Base-by-base conservation (phyloP, 2,797 vertebrate genomes). In the Todus mexicanus region DNA sequence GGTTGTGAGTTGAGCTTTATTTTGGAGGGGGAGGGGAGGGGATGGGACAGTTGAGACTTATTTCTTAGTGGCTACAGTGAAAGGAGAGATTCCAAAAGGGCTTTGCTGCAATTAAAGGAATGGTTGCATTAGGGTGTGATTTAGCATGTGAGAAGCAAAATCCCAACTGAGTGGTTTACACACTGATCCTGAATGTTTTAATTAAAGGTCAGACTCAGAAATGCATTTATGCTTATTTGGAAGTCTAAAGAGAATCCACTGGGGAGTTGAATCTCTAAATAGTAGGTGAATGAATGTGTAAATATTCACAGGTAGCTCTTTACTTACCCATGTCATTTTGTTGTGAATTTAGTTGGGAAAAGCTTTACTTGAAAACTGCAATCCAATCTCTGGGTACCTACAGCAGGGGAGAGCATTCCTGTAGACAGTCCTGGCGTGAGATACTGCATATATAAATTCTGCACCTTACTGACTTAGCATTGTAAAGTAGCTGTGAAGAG, bases 201-300 rank as follows among this genome's bases (percentile, higher is more conserved):
- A 90, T 86, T 89, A 77, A 82, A 91, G 80, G 83, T 91, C 76
- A 89, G 66, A 54, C 63, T 88, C 53, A 50, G 65, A 94, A 94
- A 81, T 88, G 57, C 12, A 25, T 68, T 91, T 91, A 33, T 91
- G 42, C 17, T 83, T 90, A 61, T 56, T 94, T 88, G 50, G 31
- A 84, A 88, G 37, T 80, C 31, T 65, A 37, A 17, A 76, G 84
- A 79, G 72, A 89, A 53, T 64, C 48, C 45, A 50, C 48, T 11
- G 40, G 69, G 33, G 53, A 92, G 26, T 69, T 82, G 76, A 89
- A 63, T 68, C 48, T 84, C 33, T 48, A 68, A 70, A 45, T 17
- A 75, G 51, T 31, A 53, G 45, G 61, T 87, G 57, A 73, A 56
- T 87, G 57, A 73, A 56, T 51, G 60, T 48, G 42, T 85, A 65